Percentiles rank a stretch among this genome's conserved stretches.
These are phyloP conservation scores for Drosophila kanapiae DNA, from an alignment of 1,140 invertebrate genomes.

Conservation along the genomic window DNA sequence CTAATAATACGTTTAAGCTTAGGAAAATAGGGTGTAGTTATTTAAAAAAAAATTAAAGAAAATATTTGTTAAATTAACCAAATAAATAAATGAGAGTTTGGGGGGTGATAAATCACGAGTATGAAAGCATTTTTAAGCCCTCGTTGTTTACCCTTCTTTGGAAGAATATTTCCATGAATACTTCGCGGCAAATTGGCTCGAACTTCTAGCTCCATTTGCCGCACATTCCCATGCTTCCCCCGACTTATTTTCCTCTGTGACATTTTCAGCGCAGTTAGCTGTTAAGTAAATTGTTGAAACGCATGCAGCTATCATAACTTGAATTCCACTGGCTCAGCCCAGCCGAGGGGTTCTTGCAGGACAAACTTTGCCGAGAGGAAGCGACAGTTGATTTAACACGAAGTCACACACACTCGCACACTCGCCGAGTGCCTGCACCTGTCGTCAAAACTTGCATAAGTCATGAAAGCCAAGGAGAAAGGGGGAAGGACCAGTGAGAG, in stretches of 20 bases:
- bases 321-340: constrained; percentile 42
- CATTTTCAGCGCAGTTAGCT: constrained; percentile 58
- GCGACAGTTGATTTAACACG: constrained; percentile 82
- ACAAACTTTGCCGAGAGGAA: constrained; percentile 78
- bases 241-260: constrained; percentile 25
- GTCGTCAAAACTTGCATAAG: constrained; percentile 82
- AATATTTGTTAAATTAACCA: not conserved
- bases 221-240: constrained; percentile 13
- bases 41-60: not conserved
- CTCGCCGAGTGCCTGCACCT: constrained; percentile 63
- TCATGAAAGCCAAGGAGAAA: constrained; percentile 64
- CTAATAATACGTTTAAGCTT: too few species aligned
- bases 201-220: constrained; percentile 17
- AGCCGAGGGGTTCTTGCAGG: constrained; percentile 46
- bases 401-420: constrained; percentile 28
- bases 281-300: constrained; percentile 73
- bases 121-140: not conserved
- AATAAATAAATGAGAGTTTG: not conserved
- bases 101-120: too few species aligned
- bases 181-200: not conserved
- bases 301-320: constrained; percentile 77
- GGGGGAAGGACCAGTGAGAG: too few species aligned
- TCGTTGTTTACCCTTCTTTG: not conserved
- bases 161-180: not conserved
- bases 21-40: too few species aligned